Base-by-base conservation (phyloP, 2,797 vertebrate species). In the Microctenopoma stevenorrisi region DNA sequence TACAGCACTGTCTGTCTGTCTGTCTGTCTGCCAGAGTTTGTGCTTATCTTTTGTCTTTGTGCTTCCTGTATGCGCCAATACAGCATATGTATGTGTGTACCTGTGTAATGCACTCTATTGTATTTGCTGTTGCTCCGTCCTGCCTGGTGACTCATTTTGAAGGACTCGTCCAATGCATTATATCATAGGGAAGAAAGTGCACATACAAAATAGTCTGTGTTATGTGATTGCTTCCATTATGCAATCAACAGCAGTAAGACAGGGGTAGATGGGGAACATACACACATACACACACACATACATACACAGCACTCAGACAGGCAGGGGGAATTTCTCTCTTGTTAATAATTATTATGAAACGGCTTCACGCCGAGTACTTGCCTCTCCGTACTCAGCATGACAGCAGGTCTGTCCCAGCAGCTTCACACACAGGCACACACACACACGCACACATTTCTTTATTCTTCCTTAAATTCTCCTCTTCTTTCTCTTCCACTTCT, bases 331-430 rank as follows among this genome's bases (percentile, higher is more conserved):
- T 79, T 79, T 90, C 86, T 88, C 72, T 83, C 83, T 86, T 89
- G 87, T 90, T 92, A 91, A 89, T 92, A 90, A 86, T 90, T 89
- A 91, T 92, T 89, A 89, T 87, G 78, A 91, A 87, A 85, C 54
- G 68, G 76, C 86, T 86, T 91, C 91, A 88, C 67, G 63, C 82
- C 72, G 90, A 68, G 88, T 73, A 68, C 86, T 88, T 82, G 86
- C 81, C 82, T 88, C 79, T 79, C 76, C 3, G 2, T 14, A 47
- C 89, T 71, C 90, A 89, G 92, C 86, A 14, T 73, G 85, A 72
- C 9, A 38, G 66, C 82, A 83, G 78, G 75, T 86, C 81, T 83
- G 75, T 82, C 79, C 79, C 64, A 0, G 33, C 60, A 68, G 43
- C 56, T 48, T 68, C 59, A 66, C 78, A 25, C 43, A 52, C 55